A percentile compares a stretch with the other conserved stretches of the same genome.
Conservation (phyloP, 2,113 vertebrate species). For the Haemorhous mexicanus region DNA sequence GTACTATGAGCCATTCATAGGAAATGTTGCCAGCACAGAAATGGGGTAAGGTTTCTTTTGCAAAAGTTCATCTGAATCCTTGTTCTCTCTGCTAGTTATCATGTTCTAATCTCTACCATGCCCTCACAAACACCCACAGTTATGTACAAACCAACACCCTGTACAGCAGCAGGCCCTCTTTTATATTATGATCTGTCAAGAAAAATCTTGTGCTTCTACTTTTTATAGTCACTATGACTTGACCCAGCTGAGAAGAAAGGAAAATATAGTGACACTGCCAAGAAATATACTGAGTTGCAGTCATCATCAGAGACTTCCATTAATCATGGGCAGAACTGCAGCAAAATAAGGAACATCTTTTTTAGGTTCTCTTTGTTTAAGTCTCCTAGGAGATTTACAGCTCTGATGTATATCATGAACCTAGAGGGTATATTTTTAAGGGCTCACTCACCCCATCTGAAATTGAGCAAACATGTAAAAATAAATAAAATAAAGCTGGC, state of each 20-base stretch:
- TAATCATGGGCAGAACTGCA: slow-evolving; percentile 54
- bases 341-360: slow-evolving; percentile 65
- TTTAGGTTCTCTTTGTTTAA: slow-evolving; percentile 57
- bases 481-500: slow-evolving; percentile 50
- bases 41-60: background rate
- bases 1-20: background rate
- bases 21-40: background rate
- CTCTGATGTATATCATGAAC: slow-evolving; percentile 40
- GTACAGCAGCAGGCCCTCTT: slow-evolving; percentile 54
- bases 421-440: slow-evolving; percentile 34
- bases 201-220: slow-evolving; percentile 46
- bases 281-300: slow-evolving; percentile 59
- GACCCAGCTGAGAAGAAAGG: slow-evolving; percentile 65
- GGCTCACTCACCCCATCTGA: slow-evolving; percentile 10
- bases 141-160: slow-evolving; percentile 41
- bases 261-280: slow-evolving; percentile 57
- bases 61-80: background rate
- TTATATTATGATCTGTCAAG: slow-evolving; percentile 51
- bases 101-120: slow-evolving; percentile 17
- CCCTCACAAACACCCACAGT: slow-evolving; percentile 29
- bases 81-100: background rate
- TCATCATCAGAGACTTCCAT: slow-evolving; percentile 60
- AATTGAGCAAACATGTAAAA: slow-evolving; percentile 34
- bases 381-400: slow-evolving; percentile 51
- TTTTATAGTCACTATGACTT: slow-evolving; percentile 54